Evolutionary conservation across 2,888 invertebrate species (phyloP).

Genomic region (Tetranychus truncatus): DNA sequence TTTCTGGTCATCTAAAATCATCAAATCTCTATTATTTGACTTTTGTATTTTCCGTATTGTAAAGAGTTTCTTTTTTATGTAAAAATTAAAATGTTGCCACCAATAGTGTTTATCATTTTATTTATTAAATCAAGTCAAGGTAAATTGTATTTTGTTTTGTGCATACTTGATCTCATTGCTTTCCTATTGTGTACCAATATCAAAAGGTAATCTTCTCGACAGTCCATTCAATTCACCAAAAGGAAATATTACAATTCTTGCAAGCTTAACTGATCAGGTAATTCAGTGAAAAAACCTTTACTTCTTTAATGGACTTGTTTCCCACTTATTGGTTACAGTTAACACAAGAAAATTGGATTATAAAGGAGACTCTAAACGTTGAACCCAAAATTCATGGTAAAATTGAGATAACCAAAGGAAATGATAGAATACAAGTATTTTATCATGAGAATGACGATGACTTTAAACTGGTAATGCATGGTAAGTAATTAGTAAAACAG

Average conservation of each 20-base stretch:
- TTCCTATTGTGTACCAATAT: neutral
- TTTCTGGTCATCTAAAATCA: too few species aligned
- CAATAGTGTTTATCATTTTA: too few species aligned
- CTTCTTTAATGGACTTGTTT: neutral
- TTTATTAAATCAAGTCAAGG: too few species aligned
- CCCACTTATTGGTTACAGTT: neutral
- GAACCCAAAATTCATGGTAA: neutral
- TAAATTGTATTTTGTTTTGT: too few species aligned
- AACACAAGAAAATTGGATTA: neutral
- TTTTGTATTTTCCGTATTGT: too few species aligned
- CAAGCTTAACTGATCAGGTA: neutral
- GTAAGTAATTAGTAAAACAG: neutral
- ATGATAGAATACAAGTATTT: neutral
- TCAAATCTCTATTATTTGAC: too few species aligned
- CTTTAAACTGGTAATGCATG: neutral
- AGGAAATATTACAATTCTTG: neutral
- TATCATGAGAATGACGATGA: neutral
- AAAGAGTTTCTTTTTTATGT: too few species aligned
- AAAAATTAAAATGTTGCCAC: too few species aligned
- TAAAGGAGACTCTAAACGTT: neutral
- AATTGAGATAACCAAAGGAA: neutral
- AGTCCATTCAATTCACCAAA: neutral
- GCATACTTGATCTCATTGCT: too few species aligned
- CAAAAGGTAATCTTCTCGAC: neutral
- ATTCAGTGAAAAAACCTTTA: neutral